Percentiles rank a stretch among this genome's conserved stretches.
Conservation (phyloP, 1,140 invertebrate genomes). For the Stenopsyche tienmushanensis region DNA sequence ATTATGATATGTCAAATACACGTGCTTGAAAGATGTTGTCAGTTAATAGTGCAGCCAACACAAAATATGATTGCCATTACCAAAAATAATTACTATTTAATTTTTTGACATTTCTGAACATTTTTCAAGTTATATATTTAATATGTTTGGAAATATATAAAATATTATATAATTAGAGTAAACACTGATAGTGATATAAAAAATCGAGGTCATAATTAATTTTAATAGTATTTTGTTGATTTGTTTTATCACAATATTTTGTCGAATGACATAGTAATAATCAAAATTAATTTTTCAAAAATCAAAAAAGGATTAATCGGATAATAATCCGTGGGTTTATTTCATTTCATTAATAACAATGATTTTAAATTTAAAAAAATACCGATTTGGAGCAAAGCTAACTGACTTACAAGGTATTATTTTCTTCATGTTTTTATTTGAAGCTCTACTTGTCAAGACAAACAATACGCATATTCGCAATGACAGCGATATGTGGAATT, state of each 20-base stretch:
- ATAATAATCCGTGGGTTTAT: too few relatives aligned
- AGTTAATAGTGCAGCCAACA: too few relatives aligned
- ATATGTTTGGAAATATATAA: neutral
- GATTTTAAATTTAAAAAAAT: neutral
- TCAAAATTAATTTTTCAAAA: too few relatives aligned
- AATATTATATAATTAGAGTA: neutral
- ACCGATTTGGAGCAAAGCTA: neutral
- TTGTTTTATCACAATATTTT: too few relatives aligned
- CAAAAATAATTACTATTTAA: neutral
- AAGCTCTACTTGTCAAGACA: neutral
- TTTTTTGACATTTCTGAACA: neutral
- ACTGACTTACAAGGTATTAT: neutral
- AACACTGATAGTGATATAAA: neutral
- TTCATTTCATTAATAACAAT: neutral
- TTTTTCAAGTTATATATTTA: neutral
- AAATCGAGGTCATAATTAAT: too few relatives aligned
- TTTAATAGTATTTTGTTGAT: too few relatives aligned
- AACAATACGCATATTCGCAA: too few relatives aligned
- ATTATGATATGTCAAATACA: slow-evolving; percentile 11
- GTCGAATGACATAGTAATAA: too few relatives aligned
- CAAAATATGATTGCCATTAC: neutral
- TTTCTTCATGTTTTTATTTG: neutral
- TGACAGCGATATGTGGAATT: too few relatives aligned
- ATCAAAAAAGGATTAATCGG: too few relatives aligned
- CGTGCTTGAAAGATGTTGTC: neutral